A percentile compares a stretch with the other conserved stretches of the same genome.
phyloP scores from a whole-genome alignment of 2,113 vertebrate species.

The Gymnarchus niloticus region DNA sequence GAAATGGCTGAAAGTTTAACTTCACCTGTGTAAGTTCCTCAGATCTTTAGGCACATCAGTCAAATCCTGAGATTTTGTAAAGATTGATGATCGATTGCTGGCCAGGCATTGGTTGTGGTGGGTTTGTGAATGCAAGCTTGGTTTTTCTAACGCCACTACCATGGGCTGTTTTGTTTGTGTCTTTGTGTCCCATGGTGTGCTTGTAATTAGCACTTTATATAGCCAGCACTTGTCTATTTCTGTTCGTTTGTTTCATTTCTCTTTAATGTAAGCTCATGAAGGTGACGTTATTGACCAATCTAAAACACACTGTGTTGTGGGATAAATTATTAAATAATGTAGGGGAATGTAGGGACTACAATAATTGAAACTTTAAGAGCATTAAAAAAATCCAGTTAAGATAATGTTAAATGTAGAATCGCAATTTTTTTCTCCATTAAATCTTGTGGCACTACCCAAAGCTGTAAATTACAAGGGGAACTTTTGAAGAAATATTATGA shows the following conservation, averaged over 20 bases:
- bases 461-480: conserved; percentile 9
- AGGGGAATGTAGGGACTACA: not conserved
- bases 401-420: not conserved
- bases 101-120: conserved; percentile 36
- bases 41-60: conserved; percentile 25
- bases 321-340: not conserved
- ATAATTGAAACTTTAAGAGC: not conserved
- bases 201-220: not conserved
- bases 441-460: not conserved
- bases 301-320: too few relatives aligned
- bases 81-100: conserved; percentile 30
- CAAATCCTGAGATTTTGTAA: not conserved
- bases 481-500: conserved; percentile 38
- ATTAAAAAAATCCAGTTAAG: not conserved
- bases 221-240: not conserved
- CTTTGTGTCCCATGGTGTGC: not conserved
- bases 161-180: not conserved
- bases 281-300: not conserved
- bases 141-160: not conserved
- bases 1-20: conserved; percentile 16
- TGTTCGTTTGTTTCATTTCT: not conserved
- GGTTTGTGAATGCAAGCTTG: conserved; percentile 27
- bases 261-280: not conserved
- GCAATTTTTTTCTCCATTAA: not conserved
- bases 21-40: conserved; percentile 21